These are phyloP conservation scores for Sternarchorhynchus goeldii DNA, from an alignment of 2,797 vertebrate genomes.

Conservation along the genomic window DNA sequence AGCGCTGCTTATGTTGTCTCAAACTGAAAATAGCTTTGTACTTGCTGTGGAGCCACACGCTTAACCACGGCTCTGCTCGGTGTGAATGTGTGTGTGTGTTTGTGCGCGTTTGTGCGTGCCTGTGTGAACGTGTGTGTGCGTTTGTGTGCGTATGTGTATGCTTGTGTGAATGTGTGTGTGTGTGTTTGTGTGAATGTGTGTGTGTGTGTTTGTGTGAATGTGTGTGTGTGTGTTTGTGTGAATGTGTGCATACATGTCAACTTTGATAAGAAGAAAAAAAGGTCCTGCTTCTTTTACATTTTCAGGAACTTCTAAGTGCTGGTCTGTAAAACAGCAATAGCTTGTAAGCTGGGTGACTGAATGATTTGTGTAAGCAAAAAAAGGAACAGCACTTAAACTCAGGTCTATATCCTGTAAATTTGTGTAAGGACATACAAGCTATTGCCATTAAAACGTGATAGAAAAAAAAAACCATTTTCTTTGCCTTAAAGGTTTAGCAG, in stretches of 20 bases:
- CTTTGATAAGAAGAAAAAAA: constrained; percentile 59
- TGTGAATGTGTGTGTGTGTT: constrained; percentile 40
- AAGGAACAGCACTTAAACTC: constrained; percentile 38
- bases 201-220: constrained; percentile 31
- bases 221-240: constrained; percentile 7
- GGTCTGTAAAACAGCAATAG: constrained; percentile 60
- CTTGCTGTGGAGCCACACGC: constrained; percentile 68
- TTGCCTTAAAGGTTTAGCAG: too few relatives aligned
- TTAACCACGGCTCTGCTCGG: constrained; percentile 63
- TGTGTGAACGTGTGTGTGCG: not conserved
- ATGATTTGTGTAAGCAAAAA: constrained; percentile 64
- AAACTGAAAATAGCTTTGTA: constrained; percentile 75
- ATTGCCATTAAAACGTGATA: too few relatives aligned
- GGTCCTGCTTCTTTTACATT: constrained; percentile 62
- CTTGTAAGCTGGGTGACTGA: constrained; percentile 41
- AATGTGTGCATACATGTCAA: constrained; percentile 18
- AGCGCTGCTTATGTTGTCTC: constrained; percentile 63
- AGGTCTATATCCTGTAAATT: not conserved
- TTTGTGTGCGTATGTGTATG: constrained; percentile 28
- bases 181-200: not conserved
- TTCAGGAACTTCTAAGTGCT: constrained; percentile 71
- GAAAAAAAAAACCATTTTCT: too few relatives aligned
- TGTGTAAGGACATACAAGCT: not conserved
- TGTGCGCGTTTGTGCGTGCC: not conserved
- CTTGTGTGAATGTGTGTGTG: constrained; percentile 21